Conservation (phyloP, 2,888 invertebrate species). For the Didymodactylos carnosus region DNA sequence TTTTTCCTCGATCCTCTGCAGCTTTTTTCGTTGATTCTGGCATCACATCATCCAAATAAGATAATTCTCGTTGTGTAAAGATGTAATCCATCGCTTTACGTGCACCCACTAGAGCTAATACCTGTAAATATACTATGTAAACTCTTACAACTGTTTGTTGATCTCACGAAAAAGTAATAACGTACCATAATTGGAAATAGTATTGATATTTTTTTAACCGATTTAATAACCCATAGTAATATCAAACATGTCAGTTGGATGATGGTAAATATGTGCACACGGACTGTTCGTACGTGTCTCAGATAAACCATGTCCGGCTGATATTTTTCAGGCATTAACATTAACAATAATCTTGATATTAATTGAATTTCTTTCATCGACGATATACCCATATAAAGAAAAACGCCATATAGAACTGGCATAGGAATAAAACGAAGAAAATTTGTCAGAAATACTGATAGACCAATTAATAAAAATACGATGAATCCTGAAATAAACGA, state of each 20-base stretch:
- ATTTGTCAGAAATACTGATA: constrained; percentile 18
- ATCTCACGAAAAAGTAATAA: too few species aligned
- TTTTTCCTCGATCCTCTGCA: not conserved
- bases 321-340: constrained; percentile 94
- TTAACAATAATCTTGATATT: constrained; percentile 74
- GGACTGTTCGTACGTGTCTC: constrained; percentile 70
- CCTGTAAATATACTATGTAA: not conserved
- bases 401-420: constrained; percentile 84
- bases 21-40: constrained; percentile 16
- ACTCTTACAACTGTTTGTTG: not conserved
- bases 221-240: constrained; percentile 73
- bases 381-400: constrained; percentile 84
- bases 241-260: constrained; percentile 70
- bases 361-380: constrained; percentile 60
- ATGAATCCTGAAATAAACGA: too few species aligned
- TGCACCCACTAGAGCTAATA: constrained; percentile 29
- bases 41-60: constrained; percentile 32
- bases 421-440: constrained; percentile 53
- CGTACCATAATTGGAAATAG: constrained; percentile 83
- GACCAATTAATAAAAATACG: constrained; percentile 17
- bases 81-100: constrained; percentile 28
- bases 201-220: constrained; percentile 73
- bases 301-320: constrained; percentile 92
- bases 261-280: constrained; percentile 71
- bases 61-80: constrained; percentile 28